Evolutionary conservation across 2,113 vertebrate genomes (phyloP), one percentile per base, ranked within the genome.

Genomic region (Ibidorhyncha struthersii): DNA sequence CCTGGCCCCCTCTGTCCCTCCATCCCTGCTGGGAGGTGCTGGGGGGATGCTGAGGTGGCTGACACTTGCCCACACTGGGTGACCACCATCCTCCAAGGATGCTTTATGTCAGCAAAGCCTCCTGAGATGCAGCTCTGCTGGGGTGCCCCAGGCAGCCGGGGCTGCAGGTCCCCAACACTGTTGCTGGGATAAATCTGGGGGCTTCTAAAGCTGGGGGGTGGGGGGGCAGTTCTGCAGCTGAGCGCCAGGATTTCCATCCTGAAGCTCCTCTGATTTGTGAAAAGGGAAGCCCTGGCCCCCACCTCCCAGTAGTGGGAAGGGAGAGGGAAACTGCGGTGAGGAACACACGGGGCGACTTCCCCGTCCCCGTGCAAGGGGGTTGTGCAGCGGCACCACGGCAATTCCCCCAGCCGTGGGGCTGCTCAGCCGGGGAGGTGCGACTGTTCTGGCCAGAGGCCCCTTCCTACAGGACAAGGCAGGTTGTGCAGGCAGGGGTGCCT

Each of bases 331-430:
- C 40, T 1, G 12, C 1, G 3, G 17, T 3, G 3, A 8, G 7
- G 41, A 65, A 22, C 4, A 0, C 2, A 4, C 0, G 3, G 41
- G 26, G 36, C 0, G 1, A 25, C 40, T 86, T 82, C 53, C 12
- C 27, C 1, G 1, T 62, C 20, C 16, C 1, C 0, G 55, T 10
- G 36, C 32, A 34, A 45, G 52, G 43, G 26, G 9, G 5, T 63
- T 0, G 2, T 2, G 1, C 3, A 3, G 14, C 0, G 1, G 36
- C 41, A 29, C 56, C 0, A 1, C 0, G 0, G 32, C 36, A 56
- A 12, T 63, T 79, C 32, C 26, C 47, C 14, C 3, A 2, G 30
- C 34, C 0, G 2, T 4, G 27, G 47, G 65, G 26, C 49, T 72
- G 36, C 89, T 50, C 26, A 32, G 72, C 17, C 1, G 0, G 14